Conservation (phyloP, 53 echinoderm and acorn worm species). For the Henricia sp. region DNA sequence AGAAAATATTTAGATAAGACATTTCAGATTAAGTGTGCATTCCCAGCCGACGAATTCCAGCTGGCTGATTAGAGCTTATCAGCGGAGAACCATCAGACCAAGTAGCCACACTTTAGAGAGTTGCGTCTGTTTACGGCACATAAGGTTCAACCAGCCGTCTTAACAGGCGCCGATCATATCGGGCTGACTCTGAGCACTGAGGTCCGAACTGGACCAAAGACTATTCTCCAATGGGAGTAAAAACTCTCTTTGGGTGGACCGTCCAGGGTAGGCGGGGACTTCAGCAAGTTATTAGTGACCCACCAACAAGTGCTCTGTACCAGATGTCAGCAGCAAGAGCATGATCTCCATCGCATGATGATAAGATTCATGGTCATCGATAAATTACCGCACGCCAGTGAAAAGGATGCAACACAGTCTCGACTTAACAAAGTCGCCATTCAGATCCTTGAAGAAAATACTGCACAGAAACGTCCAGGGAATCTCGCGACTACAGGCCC, state of each 20-base stretch:
- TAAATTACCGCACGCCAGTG: slow-evolving; percentile 5
- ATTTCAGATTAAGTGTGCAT: slow-evolving; percentile 2
- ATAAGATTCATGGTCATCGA: slow-evolving; percentile 38
- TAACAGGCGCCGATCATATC: too few relatives aligned
- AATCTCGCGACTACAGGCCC: background rate
- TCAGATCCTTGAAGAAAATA: background rate
- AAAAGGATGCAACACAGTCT: slow-evolving; percentile 27
- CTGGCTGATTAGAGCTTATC: slow-evolving; percentile 11
- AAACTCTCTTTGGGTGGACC: slow-evolving; percentile 50
- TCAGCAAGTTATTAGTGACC: too few relatives aligned
- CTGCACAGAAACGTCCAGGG: background rate
- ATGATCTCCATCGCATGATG: slow-evolving; percentile 25
- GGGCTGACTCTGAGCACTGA: slow-evolving; percentile 23
- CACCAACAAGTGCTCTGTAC: slow-evolving; percentile 35
- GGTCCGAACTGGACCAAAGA: slow-evolving; percentile 3
- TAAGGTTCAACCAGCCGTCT: slow-evolving; percentile 6
- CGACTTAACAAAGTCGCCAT: background rate
- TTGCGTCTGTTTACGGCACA: slow-evolving; percentile 1
- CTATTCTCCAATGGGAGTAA: slow-evolving; percentile 32
- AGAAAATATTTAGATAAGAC: background rate
- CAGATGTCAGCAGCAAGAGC: slow-evolving; percentile 24
- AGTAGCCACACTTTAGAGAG: slow-evolving; percentile 15
- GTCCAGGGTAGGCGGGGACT: slow-evolving; percentile 42
- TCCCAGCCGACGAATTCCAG: background rate
- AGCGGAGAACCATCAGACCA: background rate